Evolutionary conservation across 2,797 vertebrate species (phyloP), one percentile per base, ranked within the genome.

Genomic region (Galagoides demidoff): DNA sequence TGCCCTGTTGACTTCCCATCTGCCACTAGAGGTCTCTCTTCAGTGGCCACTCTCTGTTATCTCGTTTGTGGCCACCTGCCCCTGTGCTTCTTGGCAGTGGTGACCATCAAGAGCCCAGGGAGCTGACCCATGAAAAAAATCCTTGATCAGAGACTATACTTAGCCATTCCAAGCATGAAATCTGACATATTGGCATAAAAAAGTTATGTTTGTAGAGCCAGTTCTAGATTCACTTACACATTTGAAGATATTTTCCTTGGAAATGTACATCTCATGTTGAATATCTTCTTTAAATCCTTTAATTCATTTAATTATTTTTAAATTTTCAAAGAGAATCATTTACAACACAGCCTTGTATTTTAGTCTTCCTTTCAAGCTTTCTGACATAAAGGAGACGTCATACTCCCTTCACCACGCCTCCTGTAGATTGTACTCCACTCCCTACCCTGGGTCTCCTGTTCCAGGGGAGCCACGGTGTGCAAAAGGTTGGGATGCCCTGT

Each of bases 21-120:
- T 27, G 64, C 88, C 93, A 37, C 27, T 59, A 96, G 83, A 81
- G 88, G 94, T 78, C 52, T 14, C 68, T 4, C 85, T 23, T 39
- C 1, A 74, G 37, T 11, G 55, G 55, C 55, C 55, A 57, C 55
- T 57, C 55, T 55, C 55, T 20, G 55, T 20, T 7, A 2, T 57
- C 17, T 57, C 25, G 27, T 29, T n/a, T 11, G 9, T 2, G 1
- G 19, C 13, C 61, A 57, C 79, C 34, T 27, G 73, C 13, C 45
- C 0, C 4, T 78, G 16, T 13, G 0, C 23, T 52, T 29, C 78
- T 61, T 34, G 31, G 17, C 49, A 73, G 29, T 0, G n/a, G 31
- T 45, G 45, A 88, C n/a, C 11, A 12, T 23, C 19, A 39, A 19
- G 34, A 43, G 17, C 49, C 39, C 17, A 12, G 1, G 39, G 77